Evolutionary conservation across 2,113 vertebrate species (phyloP), one percentile per base, ranked within the genome.

Genomic region (Saccopteryx bilineata): DNA sequence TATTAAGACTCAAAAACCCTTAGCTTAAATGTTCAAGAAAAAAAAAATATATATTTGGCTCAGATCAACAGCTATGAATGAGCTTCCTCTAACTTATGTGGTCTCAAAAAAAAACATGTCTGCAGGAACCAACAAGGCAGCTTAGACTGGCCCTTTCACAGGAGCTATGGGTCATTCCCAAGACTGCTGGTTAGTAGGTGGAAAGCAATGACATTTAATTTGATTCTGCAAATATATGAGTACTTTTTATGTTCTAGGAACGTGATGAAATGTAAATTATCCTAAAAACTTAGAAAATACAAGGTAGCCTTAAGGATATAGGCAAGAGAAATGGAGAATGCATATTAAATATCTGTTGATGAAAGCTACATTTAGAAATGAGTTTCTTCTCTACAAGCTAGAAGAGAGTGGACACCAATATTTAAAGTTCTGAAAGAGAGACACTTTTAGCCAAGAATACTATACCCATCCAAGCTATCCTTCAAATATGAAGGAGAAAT

Each of bases 261-360:
- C 31, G 54, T 0, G 7, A 24, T 68, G 18, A 78, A 87, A 84
- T 14, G 46, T 48, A 71, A 93, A 92, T 71, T 26, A 92, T 13
- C 24, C 31, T 72, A 81, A 82, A 91, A 75, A 48, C 19, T 23
- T 76, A 31, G 21, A 86, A 90, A 93, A 61, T 52, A 80, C 79
- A 81, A 85, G 13, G 48, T 14, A 54, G 23, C n/a, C 31, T 52
- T 39, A 71, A 71, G 9, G 10, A 60, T 68, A 82, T 58, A 15
- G 15, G 11, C 48, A 66, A 52, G 3, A 58, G 46, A 83, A 87
- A 80, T 39, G 6, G 52, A 72, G 63, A 86, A 6, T 23, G 46
- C 1, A 10, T 78, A 68, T 91, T 63, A 61, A 72, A 15, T 19
- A 90, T 7, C 39, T 31, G 46, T 18, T 33, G 46, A n/a, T 23